phyloP scores from a whole-genome alignment of 2,888 invertebrate species.

The Cotesia congregata region DNA sequence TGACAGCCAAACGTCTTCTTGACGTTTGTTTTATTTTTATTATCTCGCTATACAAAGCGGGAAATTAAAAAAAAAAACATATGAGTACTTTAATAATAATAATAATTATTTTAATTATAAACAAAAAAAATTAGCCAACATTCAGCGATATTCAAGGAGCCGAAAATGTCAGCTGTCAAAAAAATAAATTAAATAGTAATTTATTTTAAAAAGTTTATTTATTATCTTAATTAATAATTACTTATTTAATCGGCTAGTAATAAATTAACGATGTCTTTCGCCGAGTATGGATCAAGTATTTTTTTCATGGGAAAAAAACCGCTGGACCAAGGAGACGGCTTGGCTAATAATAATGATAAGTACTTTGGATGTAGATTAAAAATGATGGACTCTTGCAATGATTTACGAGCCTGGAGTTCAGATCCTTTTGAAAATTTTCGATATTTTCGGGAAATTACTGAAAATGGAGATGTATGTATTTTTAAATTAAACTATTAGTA shows the following conservation, averaged over 20 bases:
- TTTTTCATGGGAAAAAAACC: conserved; percentile 35
- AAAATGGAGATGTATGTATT: conserved; percentile 43
- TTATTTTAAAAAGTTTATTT: conserved; percentile 3
- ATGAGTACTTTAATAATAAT: background rate
- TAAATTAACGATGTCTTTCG: conserved; percentile 50
- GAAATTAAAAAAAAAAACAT: background rate
- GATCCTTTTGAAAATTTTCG: conserved; percentile 63
- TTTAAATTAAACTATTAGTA: background rate
- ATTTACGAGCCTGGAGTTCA: conserved; percentile 75
- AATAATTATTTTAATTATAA: background rate
- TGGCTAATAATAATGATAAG: conserved; percentile 58
- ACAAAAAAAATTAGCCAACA: background rate
- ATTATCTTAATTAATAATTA: background rate
- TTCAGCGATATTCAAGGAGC: background rate
- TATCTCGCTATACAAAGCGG: background rate
- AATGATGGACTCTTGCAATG: conserved; percentile 72
- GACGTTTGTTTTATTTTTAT: conserved; percentile 5
- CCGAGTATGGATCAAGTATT: conserved; percentile 51
- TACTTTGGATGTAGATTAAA: conserved; percentile 74
- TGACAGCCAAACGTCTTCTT: conserved; percentile 21
- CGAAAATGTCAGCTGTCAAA: background rate
- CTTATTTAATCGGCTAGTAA: background rate
- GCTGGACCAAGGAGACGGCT: conserved; percentile 51
- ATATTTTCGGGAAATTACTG: conserved; percentile 62
- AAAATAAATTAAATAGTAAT: background rate